These are phyloP conservation scores for Geophilus truncorum DNA, from an alignment of 2,888 invertebrate genomes.

Conservation along the genomic window DNA sequence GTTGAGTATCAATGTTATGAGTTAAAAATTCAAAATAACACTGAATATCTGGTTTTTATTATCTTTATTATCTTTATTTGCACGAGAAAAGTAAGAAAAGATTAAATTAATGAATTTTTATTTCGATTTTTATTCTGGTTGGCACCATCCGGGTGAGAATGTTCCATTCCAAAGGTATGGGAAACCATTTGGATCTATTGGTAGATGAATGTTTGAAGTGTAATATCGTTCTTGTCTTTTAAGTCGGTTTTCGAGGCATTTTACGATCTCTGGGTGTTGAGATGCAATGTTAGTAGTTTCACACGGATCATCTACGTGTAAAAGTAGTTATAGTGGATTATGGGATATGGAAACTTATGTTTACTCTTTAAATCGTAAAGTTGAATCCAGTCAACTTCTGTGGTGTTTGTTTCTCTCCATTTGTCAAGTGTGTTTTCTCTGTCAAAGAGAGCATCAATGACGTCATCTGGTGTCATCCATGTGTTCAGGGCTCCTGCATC, in stretches of 20 bases:
- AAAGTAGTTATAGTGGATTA: background rate
- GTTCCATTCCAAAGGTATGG: slow-evolving; percentile 36
- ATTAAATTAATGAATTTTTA: background rate
- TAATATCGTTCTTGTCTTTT: slow-evolving; percentile 38
- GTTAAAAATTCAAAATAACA: too few species aligned
- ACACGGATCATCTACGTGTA: slow-evolving; percentile 41
- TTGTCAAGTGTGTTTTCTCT: background rate
- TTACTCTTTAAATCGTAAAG: slow-evolving; percentile 14
- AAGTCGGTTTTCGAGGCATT: slow-evolving; percentile 39
- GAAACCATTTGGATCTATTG: slow-evolving; percentile 36
- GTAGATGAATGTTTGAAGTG: slow-evolving; percentile 39
- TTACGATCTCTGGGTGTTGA: slow-evolving; percentile 40
- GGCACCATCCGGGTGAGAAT: slow-evolving; percentile 39
- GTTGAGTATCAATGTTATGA: too few species aligned
- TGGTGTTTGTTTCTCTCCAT: background rate
- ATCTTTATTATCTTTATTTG: too few species aligned
- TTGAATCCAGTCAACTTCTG: background rate
- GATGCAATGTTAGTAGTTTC: slow-evolving; percentile 41
- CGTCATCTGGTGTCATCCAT: slow-evolving; percentile 42
- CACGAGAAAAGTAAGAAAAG: too few species aligned
- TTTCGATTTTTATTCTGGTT: background rate
- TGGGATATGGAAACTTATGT: background rate
- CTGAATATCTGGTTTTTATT: too few species aligned
- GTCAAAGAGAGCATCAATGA: slow-evolving; percentile 34
- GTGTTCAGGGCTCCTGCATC: slow-evolving; percentile 43